These are phyloP conservation scores for Syngnathus typhle DNA, from an alignment of 2,113 vertebrate species.

Conservation along the genomic window DNA sequence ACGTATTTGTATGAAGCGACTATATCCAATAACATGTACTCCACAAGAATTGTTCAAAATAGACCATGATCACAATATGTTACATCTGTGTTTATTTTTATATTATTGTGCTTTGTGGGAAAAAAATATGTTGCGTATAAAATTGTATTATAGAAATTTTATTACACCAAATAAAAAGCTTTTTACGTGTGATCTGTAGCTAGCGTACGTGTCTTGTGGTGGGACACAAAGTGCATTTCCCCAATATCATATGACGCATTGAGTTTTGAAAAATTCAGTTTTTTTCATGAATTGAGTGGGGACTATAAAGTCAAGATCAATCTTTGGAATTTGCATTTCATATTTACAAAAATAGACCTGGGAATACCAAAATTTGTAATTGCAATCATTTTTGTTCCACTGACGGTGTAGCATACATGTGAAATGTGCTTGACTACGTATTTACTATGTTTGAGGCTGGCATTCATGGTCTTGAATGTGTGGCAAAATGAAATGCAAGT, in stretches of 20 bases:
- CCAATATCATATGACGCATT: background rate
- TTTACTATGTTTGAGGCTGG: too few species aligned
- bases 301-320: too few species aligned
- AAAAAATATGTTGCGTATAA: constrained; percentile 61
- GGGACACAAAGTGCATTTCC: background rate
- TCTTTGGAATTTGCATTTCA: too few species aligned
- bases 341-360: too few species aligned
- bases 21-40: constrained; percentile 33
- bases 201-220: constrained; percentile 5
- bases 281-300: too few species aligned
- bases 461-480: too few species aligned
- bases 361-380: too few species aligned
- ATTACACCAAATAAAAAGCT: constrained; percentile 75
- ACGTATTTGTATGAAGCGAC: constrained; percentile 54
- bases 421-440: too few species aligned
- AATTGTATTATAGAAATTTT: constrained; percentile 69
- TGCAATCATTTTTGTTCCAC: too few species aligned
- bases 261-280: too few species aligned
- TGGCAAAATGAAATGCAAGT: too few species aligned
- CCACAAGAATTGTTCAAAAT: constrained; percentile 31
- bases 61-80: constrained; percentile 57
- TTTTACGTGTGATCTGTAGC: constrained; percentile 72
- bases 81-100: constrained; percentile 76
- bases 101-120: constrained; percentile 70
- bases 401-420: too few species aligned